Conservation (phyloP, 2,797 vertebrate species). For the Eleutherodactylus coqui region DNA sequence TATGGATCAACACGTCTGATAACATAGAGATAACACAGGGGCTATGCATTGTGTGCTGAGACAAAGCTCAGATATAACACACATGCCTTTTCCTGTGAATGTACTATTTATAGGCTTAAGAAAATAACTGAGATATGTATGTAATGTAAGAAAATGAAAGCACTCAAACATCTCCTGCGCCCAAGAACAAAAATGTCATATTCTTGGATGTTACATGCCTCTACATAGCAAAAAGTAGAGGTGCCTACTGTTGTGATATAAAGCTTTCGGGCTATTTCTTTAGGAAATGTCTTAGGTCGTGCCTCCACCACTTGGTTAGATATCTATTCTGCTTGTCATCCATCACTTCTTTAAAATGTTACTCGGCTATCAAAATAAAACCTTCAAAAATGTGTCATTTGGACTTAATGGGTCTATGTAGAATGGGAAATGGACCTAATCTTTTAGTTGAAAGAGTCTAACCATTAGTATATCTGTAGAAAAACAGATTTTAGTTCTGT, state of each 20-base stretch:
- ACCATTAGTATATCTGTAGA: not conserved
- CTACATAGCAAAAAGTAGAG: not conserved
- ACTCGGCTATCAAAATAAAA: not conserved
- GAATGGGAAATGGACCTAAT: not conserved
- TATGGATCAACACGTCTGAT: slow-evolving; percentile 59
- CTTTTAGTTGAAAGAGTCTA: not conserved
- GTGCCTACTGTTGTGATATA: not conserved
- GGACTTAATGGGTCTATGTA: not conserved
- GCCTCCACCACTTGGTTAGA: not conserved
- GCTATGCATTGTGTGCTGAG: slow-evolving; percentile 57
- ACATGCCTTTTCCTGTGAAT: slow-evolving; percentile 37
- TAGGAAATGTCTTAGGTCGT: not conserved
- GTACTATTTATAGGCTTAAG: slow-evolving; percentile 41
- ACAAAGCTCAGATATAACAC: slow-evolving; percentile 59
- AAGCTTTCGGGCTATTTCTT: not conserved
- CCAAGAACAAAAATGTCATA: not conserved
- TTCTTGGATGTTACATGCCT: not conserved
- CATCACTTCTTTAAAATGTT: not conserved
- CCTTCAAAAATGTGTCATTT: not conserved
- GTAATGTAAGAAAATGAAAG: not conserved
- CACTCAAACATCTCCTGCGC: not conserved
- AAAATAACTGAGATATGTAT: slow-evolving; percentile 26
- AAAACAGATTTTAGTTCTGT: not conserved
- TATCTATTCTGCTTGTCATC: not conserved
- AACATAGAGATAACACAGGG: slow-evolving; percentile 44